A percentile compares a stretch with the other conserved stretches of the same genome.
Evolutionary conservation across 1,140 invertebrate species (phyloP).

Genomic region (Drosophila kohkoa): DNA sequence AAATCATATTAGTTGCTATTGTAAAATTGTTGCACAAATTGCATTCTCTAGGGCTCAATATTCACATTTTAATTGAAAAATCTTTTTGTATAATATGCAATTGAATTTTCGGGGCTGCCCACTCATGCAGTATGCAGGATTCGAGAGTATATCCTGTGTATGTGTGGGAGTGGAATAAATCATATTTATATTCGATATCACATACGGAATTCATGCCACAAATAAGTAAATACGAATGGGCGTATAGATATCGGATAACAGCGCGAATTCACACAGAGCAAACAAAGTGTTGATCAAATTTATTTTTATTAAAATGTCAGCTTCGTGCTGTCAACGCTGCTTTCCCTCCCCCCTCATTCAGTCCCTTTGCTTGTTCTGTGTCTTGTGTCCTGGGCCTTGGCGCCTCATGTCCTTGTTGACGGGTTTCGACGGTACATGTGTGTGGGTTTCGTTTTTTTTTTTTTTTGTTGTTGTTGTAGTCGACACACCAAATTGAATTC

Average conservation of each 20-base stretch:
- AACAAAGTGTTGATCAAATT: conserved; percentile 74
- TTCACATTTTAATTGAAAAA: neutral
- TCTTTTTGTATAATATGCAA: neutral
- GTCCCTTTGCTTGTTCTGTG: conserved; percentile 10
- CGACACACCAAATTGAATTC: conserved; percentile 72
- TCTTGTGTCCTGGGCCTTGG: conserved; percentile 32
- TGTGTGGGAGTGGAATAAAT: conserved; percentile 4
- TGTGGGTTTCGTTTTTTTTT: conserved; percentile 30
- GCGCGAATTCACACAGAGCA: conserved; percentile 30
- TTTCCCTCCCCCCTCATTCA: conserved; percentile 3
- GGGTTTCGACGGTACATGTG: conserved; percentile 9
- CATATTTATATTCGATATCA: conserved; percentile 30
- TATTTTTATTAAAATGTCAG: conserved; percentile 74
- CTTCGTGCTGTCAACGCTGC: conserved; percentile 38
- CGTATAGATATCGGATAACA: conserved; percentile 26
- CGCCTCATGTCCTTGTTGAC: conserved; percentile 62
- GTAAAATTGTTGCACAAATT: neutral
- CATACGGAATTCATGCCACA: conserved; percentile 16
- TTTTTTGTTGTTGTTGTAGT: conserved; percentile 3
- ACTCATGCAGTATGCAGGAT: neutral
- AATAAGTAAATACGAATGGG: conserved; percentile 13
- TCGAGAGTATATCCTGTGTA: neutral
- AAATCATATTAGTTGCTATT: neutral
- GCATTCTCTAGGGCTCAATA: neutral
- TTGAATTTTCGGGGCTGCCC: conserved; percentile 2